phyloP scores from a whole-genome alignment of 2,113 vertebrate species.

The Cygnus atratus region DNA sequence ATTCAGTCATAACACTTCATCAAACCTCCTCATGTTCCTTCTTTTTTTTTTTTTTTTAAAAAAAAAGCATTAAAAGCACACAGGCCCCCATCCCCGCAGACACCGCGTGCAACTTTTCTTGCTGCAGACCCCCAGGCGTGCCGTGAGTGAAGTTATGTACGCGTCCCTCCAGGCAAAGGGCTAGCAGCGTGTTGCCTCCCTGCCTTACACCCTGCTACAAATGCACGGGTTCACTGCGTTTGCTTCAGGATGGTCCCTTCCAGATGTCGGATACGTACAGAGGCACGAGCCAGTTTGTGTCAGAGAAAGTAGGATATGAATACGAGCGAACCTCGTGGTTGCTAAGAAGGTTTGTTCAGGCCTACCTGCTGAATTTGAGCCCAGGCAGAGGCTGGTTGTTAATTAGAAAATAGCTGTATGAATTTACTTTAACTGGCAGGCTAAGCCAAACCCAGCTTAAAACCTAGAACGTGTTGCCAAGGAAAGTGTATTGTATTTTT shows the following conservation, averaged over 20 bases:
- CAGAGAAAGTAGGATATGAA: background rate
- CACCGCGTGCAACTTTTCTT: background rate
- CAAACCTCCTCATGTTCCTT: background rate
- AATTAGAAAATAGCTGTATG: background rate
- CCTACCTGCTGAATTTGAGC: background rate
- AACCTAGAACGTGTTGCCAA: background rate
- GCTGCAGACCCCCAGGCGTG: background rate
- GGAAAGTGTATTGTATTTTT: background rate
- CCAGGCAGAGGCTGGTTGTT: background rate
- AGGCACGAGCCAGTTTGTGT: rapidly evolving
- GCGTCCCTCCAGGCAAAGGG: background rate
- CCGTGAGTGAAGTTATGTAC: rapidly evolving
- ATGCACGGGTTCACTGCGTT: rapidly evolving
- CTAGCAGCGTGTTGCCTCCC: rapidly evolving
- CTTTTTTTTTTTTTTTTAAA: background rate
- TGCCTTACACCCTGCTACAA: rapidly evolving
- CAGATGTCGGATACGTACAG: rapidly evolving
- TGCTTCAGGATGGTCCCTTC: rapidly evolving
- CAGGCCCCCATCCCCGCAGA: background rate
- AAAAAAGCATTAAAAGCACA: rapidly evolving
- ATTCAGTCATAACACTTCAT: background rate
- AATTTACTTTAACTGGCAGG: background rate
- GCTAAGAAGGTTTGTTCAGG: background rate
- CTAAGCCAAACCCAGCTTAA: background rate
- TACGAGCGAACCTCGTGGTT: rapidly evolving